Conservation (phyloP, 2,797 vertebrate species). For the Thripadectes ignobilis region DNA sequence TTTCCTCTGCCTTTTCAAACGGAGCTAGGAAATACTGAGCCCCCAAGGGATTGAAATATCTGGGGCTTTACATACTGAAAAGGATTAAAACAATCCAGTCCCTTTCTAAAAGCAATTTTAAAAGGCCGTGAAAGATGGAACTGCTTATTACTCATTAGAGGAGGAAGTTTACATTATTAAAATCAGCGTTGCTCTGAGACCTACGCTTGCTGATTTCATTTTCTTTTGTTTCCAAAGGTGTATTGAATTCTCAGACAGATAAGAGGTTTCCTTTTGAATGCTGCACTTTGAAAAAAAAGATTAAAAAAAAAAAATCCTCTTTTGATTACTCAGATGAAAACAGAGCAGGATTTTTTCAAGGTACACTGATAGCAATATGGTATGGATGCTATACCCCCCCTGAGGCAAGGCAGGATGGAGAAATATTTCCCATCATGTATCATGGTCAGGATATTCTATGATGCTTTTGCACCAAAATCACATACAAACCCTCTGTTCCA, state of each 20-base stretch:
- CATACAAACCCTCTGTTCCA: not conserved
- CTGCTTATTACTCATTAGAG: conserved; percentile 61
- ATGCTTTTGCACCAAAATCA: not conserved
- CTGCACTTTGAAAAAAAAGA: not conserved
- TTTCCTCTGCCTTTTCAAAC: conserved; percentile 52
- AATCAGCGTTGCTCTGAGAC: conserved; percentile 46
- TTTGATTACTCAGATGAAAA: conserved; percentile 22
- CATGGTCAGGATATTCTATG: not conserved
- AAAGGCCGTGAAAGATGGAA: conserved; percentile 59
- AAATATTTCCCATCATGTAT: not conserved
- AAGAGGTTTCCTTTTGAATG: conserved; percentile 25
- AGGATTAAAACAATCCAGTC: conserved; percentile 72
- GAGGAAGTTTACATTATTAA: conserved; percentile 64
- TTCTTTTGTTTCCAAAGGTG: conserved; percentile 44
- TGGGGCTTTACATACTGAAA: conserved; percentile 70
- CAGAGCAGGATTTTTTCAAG: not conserved
- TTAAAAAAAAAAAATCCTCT: not conserved
- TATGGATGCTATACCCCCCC: not conserved
- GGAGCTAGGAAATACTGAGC: conserved; percentile 27
- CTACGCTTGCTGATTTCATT: conserved; percentile 12
- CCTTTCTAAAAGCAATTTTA: conserved; percentile 63
- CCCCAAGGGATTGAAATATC: conserved; percentile 65
- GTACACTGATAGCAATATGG: not conserved
- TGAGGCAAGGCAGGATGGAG: not conserved
- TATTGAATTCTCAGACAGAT: conserved; percentile 15